Evolutionary conservation across 2,113 vertebrate species (phyloP).

Genomic region (Trematocara marginatum): DNA sequence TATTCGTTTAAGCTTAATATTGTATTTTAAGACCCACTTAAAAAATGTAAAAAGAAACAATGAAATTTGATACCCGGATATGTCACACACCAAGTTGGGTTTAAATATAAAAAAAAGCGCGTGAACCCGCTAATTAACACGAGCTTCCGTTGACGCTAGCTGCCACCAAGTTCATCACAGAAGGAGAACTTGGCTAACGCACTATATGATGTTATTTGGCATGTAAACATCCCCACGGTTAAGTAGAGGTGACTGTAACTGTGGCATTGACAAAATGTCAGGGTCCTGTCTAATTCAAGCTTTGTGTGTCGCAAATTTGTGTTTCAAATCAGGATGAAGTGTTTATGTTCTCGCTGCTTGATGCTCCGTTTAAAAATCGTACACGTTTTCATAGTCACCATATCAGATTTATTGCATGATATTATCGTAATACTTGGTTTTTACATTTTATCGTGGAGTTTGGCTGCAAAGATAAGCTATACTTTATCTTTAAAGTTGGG

Average conservation of each 20-base stretch:
- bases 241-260: neutral
- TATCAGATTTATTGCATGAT: neutral
- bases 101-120: neutral
- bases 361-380: neutral
- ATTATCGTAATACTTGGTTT: neutral
- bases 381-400: neutral
- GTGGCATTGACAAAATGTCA: neutral
- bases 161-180: neutral
- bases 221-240: neutral
- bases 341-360: neutral
- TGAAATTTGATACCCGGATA: neutral
- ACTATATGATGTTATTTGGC: neutral
- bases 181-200: neutral
- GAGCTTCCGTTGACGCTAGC: neutral
- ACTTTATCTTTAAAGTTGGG: neutral
- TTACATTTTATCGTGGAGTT: neutral
- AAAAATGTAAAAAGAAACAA: neutral
- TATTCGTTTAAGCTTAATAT: neutral
- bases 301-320: neutral
- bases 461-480: neutral
- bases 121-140: neutral
- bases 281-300: neutral
- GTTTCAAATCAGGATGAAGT: neutral
- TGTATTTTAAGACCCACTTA: neutral
- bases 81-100: fast-evolving